A percentile compares a stretch with the other conserved stretches of the same genome.
Conservation (phyloP, 1,140 invertebrate genomes). For the Battus philenor region DNA sequence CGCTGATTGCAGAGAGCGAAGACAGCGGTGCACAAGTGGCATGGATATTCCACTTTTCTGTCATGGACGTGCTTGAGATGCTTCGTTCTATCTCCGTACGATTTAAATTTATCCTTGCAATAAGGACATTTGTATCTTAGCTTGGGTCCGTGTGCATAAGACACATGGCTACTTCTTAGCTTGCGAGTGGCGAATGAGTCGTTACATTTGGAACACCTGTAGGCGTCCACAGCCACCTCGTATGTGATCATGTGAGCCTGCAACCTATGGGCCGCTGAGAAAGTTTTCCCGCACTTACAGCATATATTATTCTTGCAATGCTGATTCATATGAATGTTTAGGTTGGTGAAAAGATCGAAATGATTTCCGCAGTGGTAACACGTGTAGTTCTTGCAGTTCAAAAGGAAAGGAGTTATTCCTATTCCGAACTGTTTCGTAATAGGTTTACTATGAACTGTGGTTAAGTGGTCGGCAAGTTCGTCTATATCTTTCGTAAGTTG, state of each 20-base stretch:
- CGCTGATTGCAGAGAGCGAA: slow-evolving; percentile 57
- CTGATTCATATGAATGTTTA: slow-evolving; percentile 64
- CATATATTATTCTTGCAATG: slow-evolving; percentile 67
- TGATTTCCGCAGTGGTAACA: slow-evolving; percentile 48
- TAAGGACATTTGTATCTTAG: slow-evolving; percentile 58
- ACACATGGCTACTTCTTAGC: slow-evolving; percentile 42
- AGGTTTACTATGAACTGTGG: slow-evolving; percentile 37
- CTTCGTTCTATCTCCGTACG: slow-evolving; percentile 61
- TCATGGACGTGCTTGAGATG: slow-evolving; percentile 65
- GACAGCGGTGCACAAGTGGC: slow-evolving; percentile 53
- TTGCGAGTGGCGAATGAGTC: slow-evolving; percentile 40
- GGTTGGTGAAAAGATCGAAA: slow-evolving; percentile 49
- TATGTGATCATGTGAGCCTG: slow-evolving; percentile 53
- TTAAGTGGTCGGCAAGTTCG: slow-evolving; percentile 45
- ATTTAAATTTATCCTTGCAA: slow-evolving; percentile 74
- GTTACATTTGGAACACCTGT: slow-evolving; percentile 58
- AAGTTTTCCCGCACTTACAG: slow-evolving; percentile 59
- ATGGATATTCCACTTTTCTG: slow-evolving; percentile 55
- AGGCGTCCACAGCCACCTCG: slow-evolving; percentile 27
- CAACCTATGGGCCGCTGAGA: slow-evolving; percentile 41
- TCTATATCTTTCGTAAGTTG: slow-evolving; percentile 33
- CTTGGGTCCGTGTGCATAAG: slow-evolving; percentile 33
- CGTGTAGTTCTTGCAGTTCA: slow-evolving; percentile 37
- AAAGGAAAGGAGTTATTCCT: slow-evolving; percentile 50
- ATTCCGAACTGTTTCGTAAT: slow-evolving; percentile 36